A percentile compares a stretch with the other conserved stretches of the same genome.
These are phyloP conservation scores for Varecia variegata DNA, from an alignment of 2,797 vertebrate genomes.

Conservation along the genomic window DNA sequence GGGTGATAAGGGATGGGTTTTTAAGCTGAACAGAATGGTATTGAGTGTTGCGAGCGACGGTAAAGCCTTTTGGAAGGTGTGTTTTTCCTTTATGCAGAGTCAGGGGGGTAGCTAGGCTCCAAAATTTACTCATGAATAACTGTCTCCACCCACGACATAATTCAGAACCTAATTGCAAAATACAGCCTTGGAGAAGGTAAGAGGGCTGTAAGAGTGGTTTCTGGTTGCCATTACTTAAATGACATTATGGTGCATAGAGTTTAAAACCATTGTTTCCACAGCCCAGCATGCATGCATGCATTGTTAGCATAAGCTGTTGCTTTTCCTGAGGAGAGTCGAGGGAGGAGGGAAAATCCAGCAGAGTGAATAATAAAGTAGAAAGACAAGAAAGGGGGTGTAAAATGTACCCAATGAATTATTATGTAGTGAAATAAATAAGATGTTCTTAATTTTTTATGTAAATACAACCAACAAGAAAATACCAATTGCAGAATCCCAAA, in stretches of 20 bases:
- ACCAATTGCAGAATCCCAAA: not conserved
- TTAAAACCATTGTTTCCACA: not conserved
- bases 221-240: not conserved
- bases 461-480: slow-evolving; percentile 34
- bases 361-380: not conserved
- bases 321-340: not conserved
- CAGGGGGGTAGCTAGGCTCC: not conserved
- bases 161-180: not conserved
- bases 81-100: not conserved
- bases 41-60: not conserved
- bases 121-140: not conserved
- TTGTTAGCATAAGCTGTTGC: not conserved
- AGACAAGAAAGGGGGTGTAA: not conserved
- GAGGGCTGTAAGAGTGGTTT: not conserved
- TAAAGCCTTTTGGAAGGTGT: not conserved
- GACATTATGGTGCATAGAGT: not conserved
- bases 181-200: not conserved
- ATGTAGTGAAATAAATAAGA: not conserved
- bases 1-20: not conserved
- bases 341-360: not conserved
- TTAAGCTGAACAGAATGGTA: not conserved
- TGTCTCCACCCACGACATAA: not conserved
- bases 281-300: not conserved
- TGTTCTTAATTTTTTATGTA: slow-evolving; percentile 23
- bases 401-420: not conserved